These are phyloP conservation scores for Littorina saxatilis DNA, from an alignment of 1,140 invertebrate genomes.

Conservation along the genomic window DNA sequence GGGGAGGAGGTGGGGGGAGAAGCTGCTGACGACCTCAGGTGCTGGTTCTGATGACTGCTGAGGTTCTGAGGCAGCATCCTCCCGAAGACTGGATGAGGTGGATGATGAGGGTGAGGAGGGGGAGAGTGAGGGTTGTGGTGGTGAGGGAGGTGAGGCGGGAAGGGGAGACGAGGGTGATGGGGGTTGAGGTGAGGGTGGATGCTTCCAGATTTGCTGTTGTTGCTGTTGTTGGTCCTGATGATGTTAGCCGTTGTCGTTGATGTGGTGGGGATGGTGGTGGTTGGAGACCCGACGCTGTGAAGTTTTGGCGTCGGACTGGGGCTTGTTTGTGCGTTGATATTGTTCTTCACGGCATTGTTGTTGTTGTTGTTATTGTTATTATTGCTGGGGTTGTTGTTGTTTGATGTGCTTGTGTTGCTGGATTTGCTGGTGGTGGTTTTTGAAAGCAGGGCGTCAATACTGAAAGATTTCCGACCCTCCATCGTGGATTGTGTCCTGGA, in stretches of 20 bases:
- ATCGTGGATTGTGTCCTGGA: not conserved
- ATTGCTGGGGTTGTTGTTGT: not conserved
- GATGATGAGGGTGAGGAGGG: not conserved
- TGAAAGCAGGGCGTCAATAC: constrained; percentile 68
- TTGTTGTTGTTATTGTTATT: constrained; percentile 36
- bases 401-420: not conserved
- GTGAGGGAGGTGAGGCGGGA: not conserved
- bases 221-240: not conserved
- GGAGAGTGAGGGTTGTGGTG: not conserved
- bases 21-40: not conserved
- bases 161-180: not conserved
- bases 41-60: constrained; percentile 8
- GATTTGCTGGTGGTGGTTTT: constrained; percentile 44
- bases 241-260: not conserved
- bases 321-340: not conserved
- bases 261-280: constrained; percentile 4
- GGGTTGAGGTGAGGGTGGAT: not conserved
- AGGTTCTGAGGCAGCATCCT: not conserved
- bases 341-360: not conserved
- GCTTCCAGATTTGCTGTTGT: not conserved
- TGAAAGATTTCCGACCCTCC: constrained; percentile 61
- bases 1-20: not conserved
- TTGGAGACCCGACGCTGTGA: not conserved
- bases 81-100: not conserved
- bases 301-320: not conserved